Base-by-base conservation (phyloP, 2,888 invertebrate species). In the Lepidochitona cinerea region DNA sequence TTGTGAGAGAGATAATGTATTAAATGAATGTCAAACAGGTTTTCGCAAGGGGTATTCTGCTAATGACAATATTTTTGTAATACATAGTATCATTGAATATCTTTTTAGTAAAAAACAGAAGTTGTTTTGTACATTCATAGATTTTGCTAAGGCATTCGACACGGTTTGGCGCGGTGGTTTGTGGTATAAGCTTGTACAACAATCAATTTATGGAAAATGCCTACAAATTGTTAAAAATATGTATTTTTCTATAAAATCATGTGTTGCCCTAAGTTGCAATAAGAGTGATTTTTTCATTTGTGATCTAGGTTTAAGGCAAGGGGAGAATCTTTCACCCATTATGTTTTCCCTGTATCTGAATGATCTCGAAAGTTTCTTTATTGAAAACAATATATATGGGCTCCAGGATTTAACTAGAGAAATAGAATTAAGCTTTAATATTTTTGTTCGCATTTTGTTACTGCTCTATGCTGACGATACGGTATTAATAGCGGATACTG, bases 61-160 rank as follows among this genome's bases (percentile, higher is more conserved):
- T 23, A 68, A 36, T 14, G 75, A 75, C 37, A 75, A 54, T 41
- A 71, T 75, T 68, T 73, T 75, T 66, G 33, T 67, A 18, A 37
- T 76, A 23, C 70, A 74, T 72, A 37, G 52, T 26, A n/a, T 76
- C n/a, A 68, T 69, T 37, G 71, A 32, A 53, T 52, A 71, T 54
- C 23, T 76, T 18, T 12, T 68, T 12, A 37, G 52, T 67, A 65
- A 66, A 29, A 37, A 41, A 33, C 68, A 68, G 29, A 26, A 73
- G 49, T 35, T 76, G 18, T 68, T 32, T 36, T 73, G 68, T 59
- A 68, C 72, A 35, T 76, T 76, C 69, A 59, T 73, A 29, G 74
- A 76, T 33, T 76, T 76, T 33, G 66, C n/a, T 9, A 74, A 72
- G 66, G 77, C 73, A 1, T 77, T 75, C 69, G 70, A 77, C 53